A percentile compares a stretch with the other conserved stretches of the same genome.
Conservation (phyloP, 2,797 vertebrate genomes). For the Microtus agrestis region DNA sequence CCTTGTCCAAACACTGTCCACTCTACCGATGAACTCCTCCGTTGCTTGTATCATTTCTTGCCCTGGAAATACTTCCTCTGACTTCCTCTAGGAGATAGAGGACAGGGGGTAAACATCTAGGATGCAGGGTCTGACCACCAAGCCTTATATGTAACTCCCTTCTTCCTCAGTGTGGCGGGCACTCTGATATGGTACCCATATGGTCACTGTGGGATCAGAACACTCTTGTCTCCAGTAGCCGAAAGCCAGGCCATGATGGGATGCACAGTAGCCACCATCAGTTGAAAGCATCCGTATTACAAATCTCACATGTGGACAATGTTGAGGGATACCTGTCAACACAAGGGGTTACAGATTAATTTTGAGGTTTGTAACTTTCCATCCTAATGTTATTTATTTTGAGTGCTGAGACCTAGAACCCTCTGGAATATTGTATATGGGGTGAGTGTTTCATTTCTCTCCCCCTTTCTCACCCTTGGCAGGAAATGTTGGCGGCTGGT, state of each 20-base stretch:
- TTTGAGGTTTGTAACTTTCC: neutral
- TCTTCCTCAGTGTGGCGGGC: neutral
- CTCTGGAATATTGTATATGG: neutral
- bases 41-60: neutral
- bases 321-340: neutral
- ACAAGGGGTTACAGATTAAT: neutral
- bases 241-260: neutral
- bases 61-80: neutral
- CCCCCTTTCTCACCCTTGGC: neutral
- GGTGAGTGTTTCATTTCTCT: neutral
- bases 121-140: neutral
- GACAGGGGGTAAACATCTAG: conserved; percentile 45
- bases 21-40: neutral
- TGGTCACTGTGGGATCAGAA: neutral
- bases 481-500: neutral
- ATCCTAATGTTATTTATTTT: neutral
- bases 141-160: neutral
- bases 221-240: neutral
- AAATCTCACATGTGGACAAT: neutral
- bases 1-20: neutral
- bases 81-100: conserved; percentile 39
- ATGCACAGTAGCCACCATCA: neutral
- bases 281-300: neutral
- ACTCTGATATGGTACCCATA: neutral
- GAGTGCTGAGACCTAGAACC: neutral